A percentile compares a stretch with the other conserved stretches of the same genome.
phyloP scores from a whole-genome alignment of 2,888 invertebrate genomes.

The Lithophane ornitopus region DNA sequence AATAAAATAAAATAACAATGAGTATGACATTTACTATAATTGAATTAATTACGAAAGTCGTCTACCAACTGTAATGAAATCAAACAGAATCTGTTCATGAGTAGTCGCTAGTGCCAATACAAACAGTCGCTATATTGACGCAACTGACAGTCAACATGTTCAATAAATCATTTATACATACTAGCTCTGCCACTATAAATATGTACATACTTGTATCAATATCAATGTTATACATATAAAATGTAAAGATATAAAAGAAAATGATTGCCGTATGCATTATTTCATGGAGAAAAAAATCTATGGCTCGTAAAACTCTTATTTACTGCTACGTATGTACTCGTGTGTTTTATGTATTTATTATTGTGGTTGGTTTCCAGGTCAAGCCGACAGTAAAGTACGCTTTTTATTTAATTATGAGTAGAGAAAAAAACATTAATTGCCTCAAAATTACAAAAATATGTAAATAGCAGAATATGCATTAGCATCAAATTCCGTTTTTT shows the following conservation, averaged over 20 bases:
- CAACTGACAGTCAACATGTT: conserved; percentile 71
- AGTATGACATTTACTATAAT: conserved; percentile 20
- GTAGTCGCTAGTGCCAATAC: conserved; percentile 64
- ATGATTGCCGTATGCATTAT: conserved; percentile 33
- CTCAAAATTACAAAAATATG: conserved; percentile 32
- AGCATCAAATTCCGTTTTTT: conserved; percentile 17
- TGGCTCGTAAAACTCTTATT: conserved; percentile 40
- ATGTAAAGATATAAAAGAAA: conserved; percentile 36
- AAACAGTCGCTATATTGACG: conserved; percentile 72
- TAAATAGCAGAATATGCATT: conserved; percentile 30
- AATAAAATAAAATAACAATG: too few relatives aligned
- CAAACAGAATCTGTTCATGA: conserved; percentile 63
- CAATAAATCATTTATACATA: conserved; percentile 70
- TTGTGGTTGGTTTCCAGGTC: conserved; percentile 46
- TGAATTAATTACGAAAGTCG: conserved; percentile 43
- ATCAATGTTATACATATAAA: conserved; percentile 33
- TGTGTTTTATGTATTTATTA: conserved; percentile 46
- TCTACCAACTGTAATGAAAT: conserved; percentile 54
- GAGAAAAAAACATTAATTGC: conserved; percentile 13
- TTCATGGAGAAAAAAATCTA: conserved; percentile 30
- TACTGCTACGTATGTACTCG: conserved; percentile 46
- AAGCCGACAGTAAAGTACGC: conserved; percentile 1
- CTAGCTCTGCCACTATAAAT: conserved; percentile 44
- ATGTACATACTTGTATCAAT: conserved; percentile 43
- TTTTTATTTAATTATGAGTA: conserved; percentile 31